These are phyloP conservation scores for Mystacornis crossleyi DNA, from an alignment of 2,113 vertebrate genomes.

Conservation along the genomic window DNA sequence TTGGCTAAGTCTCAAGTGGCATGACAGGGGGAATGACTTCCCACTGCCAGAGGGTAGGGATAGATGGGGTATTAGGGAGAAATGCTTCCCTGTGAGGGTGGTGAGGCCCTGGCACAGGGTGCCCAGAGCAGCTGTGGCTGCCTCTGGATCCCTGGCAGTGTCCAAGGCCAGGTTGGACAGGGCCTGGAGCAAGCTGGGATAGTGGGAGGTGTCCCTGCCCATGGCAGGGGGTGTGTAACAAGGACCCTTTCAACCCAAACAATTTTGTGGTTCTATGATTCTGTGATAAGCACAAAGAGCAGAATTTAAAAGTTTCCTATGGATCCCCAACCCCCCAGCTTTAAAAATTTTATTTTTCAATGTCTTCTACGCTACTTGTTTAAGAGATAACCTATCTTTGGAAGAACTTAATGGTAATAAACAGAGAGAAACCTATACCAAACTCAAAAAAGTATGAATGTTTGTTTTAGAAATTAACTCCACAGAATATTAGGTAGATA, in stretches of 20 bases:
- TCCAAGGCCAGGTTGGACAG: accelerated
- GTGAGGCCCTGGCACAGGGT: not conserved
- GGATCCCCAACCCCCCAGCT: no score
- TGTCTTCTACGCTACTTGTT: not conserved
- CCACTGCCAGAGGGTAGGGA: accelerated
- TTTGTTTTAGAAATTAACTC: not conserved
- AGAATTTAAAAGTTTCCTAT: not conserved
- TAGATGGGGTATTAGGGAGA: not conserved
- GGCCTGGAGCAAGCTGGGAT: accelerated
- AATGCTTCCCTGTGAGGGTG: accelerated
- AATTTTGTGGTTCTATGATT: not conserved
- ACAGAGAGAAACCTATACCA: not conserved
- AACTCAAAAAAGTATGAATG: not conserved
- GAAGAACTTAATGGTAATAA: not conserved
- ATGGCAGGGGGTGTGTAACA: accelerated
- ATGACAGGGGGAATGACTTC: not conserved
- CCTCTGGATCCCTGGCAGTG: not conserved
- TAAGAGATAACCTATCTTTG: not conserved
- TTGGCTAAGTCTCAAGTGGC: not conserved
- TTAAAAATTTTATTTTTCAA: not conserved
- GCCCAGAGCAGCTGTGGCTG: not conserved
- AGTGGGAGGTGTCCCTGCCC: not conserved
- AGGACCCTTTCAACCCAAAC: not conserved
- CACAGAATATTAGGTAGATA: not conserved
- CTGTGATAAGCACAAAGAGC: not conserved